Percentiles rank a stretch among this genome's conserved stretches.
These are phyloP conservation scores for Phylloscopus collybita DNA, from an alignment of 2,797 vertebrate species.

Conservation along the genomic window DNA sequence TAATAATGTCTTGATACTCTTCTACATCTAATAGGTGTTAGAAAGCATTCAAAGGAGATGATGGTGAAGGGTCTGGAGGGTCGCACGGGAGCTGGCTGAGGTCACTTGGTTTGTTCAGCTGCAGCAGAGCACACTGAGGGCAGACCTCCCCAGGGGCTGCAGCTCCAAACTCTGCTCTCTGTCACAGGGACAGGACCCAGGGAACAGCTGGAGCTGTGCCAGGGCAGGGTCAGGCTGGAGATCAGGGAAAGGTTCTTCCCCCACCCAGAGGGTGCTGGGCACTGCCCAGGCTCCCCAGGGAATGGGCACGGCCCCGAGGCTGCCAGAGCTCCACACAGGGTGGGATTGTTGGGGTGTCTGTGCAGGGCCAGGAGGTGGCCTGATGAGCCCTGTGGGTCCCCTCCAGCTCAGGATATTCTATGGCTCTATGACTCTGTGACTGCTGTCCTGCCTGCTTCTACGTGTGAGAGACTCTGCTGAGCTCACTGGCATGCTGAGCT, in stretches of 20 bases:
- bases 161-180: not conserved
- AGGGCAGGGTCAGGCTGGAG: accelerated
- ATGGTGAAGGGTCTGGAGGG: not conserved
- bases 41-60: not conserved
- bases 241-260: not conserved
- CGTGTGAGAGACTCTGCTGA: not conserved
- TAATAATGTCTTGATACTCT: not conserved
- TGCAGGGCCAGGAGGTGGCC: not conserved
- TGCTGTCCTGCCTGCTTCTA: not conserved
- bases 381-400: not conserved
- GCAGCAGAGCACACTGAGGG: not conserved
- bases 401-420: not conserved
- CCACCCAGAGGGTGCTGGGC: not conserved
- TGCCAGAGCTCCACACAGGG: not conserved
- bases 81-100: accelerated
- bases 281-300: not conserved
- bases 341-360: not conserved
- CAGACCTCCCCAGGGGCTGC: accelerated
- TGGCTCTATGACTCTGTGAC: not conserved
- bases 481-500: not conserved
- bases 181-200: not conserved
- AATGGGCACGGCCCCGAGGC: not conserved
- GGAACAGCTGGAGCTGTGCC: not conserved
- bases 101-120: not conserved
- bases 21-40: too few species aligned